Evolutionary conservation across 2,113 vertebrate species (phyloP), one percentile per base, ranked within the genome.

Genomic region (Sphaerodactylus townsendi): DNA sequence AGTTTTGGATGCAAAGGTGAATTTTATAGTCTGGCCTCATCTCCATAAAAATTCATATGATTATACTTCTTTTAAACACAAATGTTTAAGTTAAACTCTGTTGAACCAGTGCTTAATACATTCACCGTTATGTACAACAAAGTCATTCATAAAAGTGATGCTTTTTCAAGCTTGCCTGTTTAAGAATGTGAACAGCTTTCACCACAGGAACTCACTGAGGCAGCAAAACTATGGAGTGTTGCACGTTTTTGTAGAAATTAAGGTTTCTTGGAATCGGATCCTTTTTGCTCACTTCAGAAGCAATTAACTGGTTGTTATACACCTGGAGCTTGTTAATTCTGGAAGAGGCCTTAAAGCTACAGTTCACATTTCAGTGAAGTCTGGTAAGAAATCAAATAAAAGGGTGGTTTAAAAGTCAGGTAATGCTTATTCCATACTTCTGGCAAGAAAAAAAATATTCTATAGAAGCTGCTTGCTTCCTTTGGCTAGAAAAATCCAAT

Each of bases 301-400:
- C 90, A 96, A 95, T 96, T 94, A 95, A 94, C 92, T 93, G 91
- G 93, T 96, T 92, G 92, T 87, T 95, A 90, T 95, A 95, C 88
- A 95, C 94, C 95, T 96, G 95, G 93, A 95, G 92, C 88, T 70
- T 90, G 94, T 95, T 95, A 95, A 94, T 90, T 92, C 92, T 89
- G 89, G 86, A 89, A 93, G 88, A 89, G 80, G 81, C 91, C 92
- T 95, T 95, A 93, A 93, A 95, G 91, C 91, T 90, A 84, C 88
- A 95, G 92, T 94, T 95, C 95, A 93, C 92, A 92, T 96, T 96
- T 96, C 95, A 95, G 90, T 95, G 92, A 88, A 93, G 91, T 82
- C 85, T 91, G 77, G 88, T 90, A 93, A 92, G 89, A 96, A 95
- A 92, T 93, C 91, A 95, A 95, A 93, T 91, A 91, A 94, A 93